Conservation (phyloP, 2,113 vertebrate genomes). For the Seriola dumerili region DNA sequence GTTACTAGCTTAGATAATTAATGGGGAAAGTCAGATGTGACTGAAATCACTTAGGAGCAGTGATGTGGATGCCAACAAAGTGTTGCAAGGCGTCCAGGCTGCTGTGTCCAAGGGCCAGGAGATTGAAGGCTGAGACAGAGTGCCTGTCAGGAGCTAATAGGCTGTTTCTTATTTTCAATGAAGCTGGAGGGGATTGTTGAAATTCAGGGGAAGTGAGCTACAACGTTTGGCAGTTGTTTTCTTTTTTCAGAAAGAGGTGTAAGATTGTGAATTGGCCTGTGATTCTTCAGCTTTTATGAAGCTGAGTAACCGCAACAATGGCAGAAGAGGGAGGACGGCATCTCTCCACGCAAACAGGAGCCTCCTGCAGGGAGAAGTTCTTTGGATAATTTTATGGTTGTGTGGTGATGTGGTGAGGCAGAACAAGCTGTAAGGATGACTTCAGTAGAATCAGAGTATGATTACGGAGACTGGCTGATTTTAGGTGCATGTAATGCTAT, state of each 20-base stretch:
- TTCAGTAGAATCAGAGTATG: constrained; percentile 9
- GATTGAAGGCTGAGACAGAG: constrained; percentile 18
- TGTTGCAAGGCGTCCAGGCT: neutral
- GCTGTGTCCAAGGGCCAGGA: neutral
- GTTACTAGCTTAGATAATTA: constrained; percentile 14
- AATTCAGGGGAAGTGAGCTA: neutral
- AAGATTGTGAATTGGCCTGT: neutral
- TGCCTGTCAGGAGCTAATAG: neutral
- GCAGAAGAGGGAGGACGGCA: neutral
- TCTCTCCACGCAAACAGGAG: constrained; percentile 10
- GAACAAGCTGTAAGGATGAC: neutral
- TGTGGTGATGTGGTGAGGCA: constrained; percentile 17
- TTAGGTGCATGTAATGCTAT: neutral
- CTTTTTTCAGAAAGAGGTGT: neutral
- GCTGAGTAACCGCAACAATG: neutral
- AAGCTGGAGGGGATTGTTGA: neutral
- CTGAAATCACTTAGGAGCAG: constrained; percentile 4
- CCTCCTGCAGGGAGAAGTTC: constrained; percentile 27
- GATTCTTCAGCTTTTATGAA: constrained; percentile 3
- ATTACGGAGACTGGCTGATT: neutral
- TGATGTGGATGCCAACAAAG: constrained; percentile 9
- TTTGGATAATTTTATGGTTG: constrained; percentile 32
- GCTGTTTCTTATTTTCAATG: constrained; percentile 16
- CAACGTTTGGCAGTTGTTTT: neutral
- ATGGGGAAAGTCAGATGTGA: constrained; percentile 40